Base-by-base conservation (phyloP, 2,797 vertebrate species). In the Falco columbarius region DNA sequence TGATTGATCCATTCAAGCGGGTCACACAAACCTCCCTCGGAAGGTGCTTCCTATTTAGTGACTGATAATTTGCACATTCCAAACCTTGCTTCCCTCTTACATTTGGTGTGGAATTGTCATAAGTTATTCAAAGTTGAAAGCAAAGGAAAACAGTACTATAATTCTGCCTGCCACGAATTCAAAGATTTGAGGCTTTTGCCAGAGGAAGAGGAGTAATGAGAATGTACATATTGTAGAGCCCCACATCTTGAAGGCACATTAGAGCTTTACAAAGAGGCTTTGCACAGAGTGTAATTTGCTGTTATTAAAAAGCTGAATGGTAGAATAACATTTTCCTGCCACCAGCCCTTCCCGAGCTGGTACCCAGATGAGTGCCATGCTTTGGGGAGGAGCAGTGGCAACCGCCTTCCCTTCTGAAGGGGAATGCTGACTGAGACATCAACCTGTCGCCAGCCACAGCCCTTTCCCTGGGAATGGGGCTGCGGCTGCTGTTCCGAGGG, bases 401-500 rank as follows among this genome's bases (percentile, higher is more conserved):
- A 17, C 30, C 2, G 2, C 54, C 54, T 8, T 52, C 18, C 36
- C 23, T 40, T 34, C 51, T 2, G 1, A 38, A 16, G 34, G 22
- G 27, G 42, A 56, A 26, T 4, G 27, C n/a, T 67, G 82, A 83
- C 51, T 2, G 26, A 82, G 89, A 24, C 0, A 23, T 65, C 71
- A 74, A 87, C 81, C 91, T 95, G 58, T 87, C 58, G 23, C 63
- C 66, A 55, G 23, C 63, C 66, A 55, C 80, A 90, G 93, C 86
- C 81, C 72, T 70, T 91, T 93, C 86, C 95, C 95, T 36, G 7
- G 42, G 26, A n/a, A 59, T 3, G 40, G 4, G 96, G 89, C 96
- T 95, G 95, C 51, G 76, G 92, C 95, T 77, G 95, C 61, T 95
- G 80, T 82, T 91, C 84, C 23, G 22, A 95, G 97, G 81, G 90